Evolutionary conservation across 2,113 vertebrate species (phyloP).

Genomic region (Proterorhinus semilunaris): DNA sequence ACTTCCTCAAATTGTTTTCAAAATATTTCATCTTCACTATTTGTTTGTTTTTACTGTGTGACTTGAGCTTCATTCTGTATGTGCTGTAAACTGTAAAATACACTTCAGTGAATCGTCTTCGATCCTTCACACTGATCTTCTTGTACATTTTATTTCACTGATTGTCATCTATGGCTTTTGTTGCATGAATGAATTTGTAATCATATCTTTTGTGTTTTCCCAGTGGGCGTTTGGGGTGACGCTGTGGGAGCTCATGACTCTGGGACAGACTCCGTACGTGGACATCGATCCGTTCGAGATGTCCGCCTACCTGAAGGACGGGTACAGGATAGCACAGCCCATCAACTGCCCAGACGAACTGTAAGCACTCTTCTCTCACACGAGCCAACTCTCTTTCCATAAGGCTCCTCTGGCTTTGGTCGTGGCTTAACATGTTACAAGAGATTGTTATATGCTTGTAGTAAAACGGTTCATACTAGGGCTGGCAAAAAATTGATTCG

Average conservation of each 20-base stretch:
- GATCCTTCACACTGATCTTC: too few species aligned
- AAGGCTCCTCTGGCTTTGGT: too few species aligned
- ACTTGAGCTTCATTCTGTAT: not conserved
- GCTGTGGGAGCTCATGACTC: slow-evolving; percentile 97
- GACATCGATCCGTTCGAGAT: slow-evolving; percentile 99
- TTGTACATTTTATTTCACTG: too few species aligned
- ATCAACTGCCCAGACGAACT: slow-evolving; percentile 99
- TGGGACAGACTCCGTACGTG: slow-evolving; percentile 96
- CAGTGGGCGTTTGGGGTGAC: slow-evolving; percentile 99
- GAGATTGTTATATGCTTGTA: too few species aligned
- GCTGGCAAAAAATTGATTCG: too few species aligned
- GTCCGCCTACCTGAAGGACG: slow-evolving; percentile 97
- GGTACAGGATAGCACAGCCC: slow-evolving; percentile 97
- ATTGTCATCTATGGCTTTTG: slow-evolving; percentile 4
- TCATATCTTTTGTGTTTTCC: slow-evolving; percentile 18
- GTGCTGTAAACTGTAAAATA: too few species aligned
- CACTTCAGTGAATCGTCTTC: too few species aligned
- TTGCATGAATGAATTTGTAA: not conserved
- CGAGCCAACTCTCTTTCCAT: too few species aligned
- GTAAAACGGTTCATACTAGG: too few species aligned
- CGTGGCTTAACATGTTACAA: too few species aligned
- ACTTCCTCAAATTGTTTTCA: slow-evolving; percentile 66
- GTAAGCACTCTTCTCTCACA: slow-evolving; percentile 73
- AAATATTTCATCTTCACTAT: slow-evolving; percentile 37
- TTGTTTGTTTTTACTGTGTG: slow-evolving; percentile 9